Percentiles rank a stretch among this genome's conserved stretches.
Conservation (phyloP, 2,113 vertebrate genomes). For the Cephalopterus ornatus region DNA sequence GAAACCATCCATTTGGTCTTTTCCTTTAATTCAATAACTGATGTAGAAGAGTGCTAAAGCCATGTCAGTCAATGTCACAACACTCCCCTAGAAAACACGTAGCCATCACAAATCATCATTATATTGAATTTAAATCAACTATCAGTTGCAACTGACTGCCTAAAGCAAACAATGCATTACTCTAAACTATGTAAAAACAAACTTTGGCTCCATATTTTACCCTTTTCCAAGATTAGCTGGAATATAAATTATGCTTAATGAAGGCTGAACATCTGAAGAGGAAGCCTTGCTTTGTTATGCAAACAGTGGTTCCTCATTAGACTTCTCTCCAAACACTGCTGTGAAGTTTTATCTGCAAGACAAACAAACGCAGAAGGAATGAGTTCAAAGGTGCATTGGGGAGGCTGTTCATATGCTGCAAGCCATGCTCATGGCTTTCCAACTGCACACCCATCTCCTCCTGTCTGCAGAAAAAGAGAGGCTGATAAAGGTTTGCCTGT, state of each 20-base stretch:
- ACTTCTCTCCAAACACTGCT: conserved; percentile 49
- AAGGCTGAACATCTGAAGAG: conserved; percentile 36
- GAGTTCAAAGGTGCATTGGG: conserved; percentile 27
- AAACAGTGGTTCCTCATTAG: conserved; percentile 62
- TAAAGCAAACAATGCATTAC: conserved; percentile 74
- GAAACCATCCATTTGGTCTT: not conserved
- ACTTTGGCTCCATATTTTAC: conserved; percentile 31
- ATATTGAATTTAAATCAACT: conserved; percentile 50
- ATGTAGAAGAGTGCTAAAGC: not conserved
- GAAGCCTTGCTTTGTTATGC: conserved; percentile 54
- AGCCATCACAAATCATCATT: conserved; percentile 64
- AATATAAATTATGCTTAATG: conserved; percentile 59
- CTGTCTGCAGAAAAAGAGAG: not conserved
- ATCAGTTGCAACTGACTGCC: conserved; percentile 49
- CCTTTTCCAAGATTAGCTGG: conserved; percentile 45
- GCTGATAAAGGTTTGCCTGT: not conserved
- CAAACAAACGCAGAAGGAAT: conserved; percentile 67
- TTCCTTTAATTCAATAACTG: not conserved
- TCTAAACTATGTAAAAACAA: conserved; percentile 76
- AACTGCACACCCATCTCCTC: conserved; percentile 31
- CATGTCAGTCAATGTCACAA: not conserved
- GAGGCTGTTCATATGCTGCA: not conserved
- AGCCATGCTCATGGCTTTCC: not conserved
- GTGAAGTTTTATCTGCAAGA: conserved; percentile 69
- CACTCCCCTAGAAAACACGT: not conserved